These are phyloP conservation scores for Camelus bactrianus DNA, from an alignment of 2,113 vertebrate genomes.

Conservation along the genomic window DNA sequence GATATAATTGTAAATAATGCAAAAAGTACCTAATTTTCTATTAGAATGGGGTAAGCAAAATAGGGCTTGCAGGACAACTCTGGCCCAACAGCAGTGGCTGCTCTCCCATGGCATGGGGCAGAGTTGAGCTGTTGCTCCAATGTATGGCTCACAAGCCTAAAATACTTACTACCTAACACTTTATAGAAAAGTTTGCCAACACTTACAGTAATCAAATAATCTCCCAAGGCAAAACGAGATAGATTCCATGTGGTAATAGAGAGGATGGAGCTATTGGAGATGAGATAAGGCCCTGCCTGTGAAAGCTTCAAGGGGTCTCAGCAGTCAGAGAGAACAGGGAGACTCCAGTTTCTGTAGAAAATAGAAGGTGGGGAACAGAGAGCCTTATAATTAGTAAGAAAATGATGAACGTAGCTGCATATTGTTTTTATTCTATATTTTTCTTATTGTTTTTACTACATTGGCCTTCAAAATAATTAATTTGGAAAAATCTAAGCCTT, in stretches of 20 bases:
- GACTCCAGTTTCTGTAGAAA: not conserved
- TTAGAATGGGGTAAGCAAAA: not conserved
- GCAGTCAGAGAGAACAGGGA: not conserved
- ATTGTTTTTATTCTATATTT: not conserved
- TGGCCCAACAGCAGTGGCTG: not conserved
- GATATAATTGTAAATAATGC: conserved; percentile 24
- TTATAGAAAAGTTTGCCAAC: not conserved
- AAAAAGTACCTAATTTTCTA: conserved; percentile 3
- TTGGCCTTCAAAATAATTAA: conserved; percentile 38
- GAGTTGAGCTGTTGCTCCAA: not conserved
- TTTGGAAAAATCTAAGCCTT: conserved; percentile 62
- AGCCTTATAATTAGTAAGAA: not conserved
- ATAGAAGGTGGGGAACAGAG: too few relatives aligned
- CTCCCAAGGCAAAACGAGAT: not conserved
- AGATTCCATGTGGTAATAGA: not conserved
- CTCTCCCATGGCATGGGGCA: not conserved
- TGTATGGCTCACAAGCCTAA: not conserved
- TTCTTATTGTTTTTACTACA: conserved; percentile 24
- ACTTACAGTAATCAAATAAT: not conserved
- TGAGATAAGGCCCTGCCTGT: not conserved
- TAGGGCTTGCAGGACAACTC: not conserved
- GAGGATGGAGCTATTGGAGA: not conserved
- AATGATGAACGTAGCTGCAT: not conserved
- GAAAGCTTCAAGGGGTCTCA: not conserved
- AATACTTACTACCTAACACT: not conserved